These are phyloP conservation scores for Drosophila sp. DNA, from an alignment of 1,140 invertebrate genomes.

Conservation along the genomic window DNA sequence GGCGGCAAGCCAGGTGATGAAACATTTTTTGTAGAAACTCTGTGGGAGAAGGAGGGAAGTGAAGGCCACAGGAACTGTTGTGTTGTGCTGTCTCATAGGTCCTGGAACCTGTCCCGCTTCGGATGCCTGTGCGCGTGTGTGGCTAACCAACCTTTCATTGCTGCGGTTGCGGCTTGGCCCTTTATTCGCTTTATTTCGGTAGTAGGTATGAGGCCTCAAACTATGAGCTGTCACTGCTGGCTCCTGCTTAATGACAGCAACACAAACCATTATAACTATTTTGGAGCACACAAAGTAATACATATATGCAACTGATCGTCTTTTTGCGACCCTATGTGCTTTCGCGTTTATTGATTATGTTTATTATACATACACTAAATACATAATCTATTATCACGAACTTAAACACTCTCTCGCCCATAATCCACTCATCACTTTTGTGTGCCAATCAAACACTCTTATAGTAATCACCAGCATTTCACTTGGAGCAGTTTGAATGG, in stretches of 20 bases:
- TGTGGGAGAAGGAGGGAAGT: background rate
- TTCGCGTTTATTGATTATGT: background rate
- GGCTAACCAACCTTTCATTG: conserved; percentile 62
- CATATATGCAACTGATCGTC: background rate
- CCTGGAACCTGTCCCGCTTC: conserved; percentile 7
- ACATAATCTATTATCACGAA: background rate
- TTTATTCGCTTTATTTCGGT: conserved; percentile 24
- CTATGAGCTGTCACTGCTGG: background rate
- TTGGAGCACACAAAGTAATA: background rate
- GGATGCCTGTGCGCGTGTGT: conserved; percentile 27
- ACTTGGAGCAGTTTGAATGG: background rate
- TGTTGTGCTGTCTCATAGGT: background rate
- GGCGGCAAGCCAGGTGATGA: background rate
- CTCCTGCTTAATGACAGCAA: background rate
- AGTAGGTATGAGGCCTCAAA: conserved; percentile 9
- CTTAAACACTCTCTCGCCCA: background rate
- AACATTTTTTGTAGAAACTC: background rate
- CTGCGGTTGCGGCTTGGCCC: conserved; percentile 49
- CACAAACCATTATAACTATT: conserved; percentile 9
- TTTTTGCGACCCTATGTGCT: background rate
- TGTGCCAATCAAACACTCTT: background rate
- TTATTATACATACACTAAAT: background rate
- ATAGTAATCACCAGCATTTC: background rate
- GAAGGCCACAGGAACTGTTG: background rate
- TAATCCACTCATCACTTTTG: background rate